Percentiles rank a stretch among this genome's conserved stretches.
Evolutionary conservation across 2,113 vertebrate genomes (phyloP).

Genomic region (Agapornis roseicollis): DNA sequence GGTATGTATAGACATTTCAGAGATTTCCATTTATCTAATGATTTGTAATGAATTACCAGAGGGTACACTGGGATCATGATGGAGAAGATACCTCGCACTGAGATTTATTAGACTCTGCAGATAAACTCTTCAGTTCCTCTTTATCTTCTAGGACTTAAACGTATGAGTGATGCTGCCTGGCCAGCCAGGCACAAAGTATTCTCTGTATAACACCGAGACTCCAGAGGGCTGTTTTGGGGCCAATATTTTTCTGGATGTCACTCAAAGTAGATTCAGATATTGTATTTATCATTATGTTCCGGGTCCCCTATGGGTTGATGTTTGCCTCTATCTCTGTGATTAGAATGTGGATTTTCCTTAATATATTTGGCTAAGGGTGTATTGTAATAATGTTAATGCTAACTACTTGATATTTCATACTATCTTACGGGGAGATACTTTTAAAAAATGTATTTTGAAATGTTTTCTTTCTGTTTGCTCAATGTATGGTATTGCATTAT

Average conservation of each 20-base stretch:
- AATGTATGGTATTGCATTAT: conserved; percentile 81
- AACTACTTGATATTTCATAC: conserved; percentile 82
- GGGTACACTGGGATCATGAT: conserved; percentile 66
- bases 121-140: conserved; percentile 71
- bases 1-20: conserved; percentile 65
- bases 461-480: conserved; percentile 79
- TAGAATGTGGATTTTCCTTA: conserved; percentile 79
- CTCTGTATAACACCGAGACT: conserved; percentile 70
- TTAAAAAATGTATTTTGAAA: conserved; percentile 83
- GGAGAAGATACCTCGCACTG: conserved; percentile 74
- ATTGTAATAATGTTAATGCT: conserved; percentile 81
- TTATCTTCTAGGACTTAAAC: conserved; percentile 75
- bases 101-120: conserved; percentile 74
- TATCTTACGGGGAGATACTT: conserved; percentile 78
- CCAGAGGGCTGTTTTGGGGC: conserved; percentile 72
- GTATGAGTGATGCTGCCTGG: conserved; percentile 74
- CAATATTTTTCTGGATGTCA: conserved; percentile 77
- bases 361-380: conserved; percentile 79
- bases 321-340: conserved; percentile 78
- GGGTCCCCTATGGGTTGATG: conserved; percentile 70
- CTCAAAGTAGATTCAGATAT: conserved; percentile 74
- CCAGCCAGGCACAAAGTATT: conserved; percentile 71
- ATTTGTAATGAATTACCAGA: conserved; percentile 70
- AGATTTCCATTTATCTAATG: conserved; percentile 67
- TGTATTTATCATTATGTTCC: conserved; percentile 77